Percentiles rank a stretch among this genome's conserved stretches.
phyloP scores from a whole-genome alignment of 2,888 invertebrate species.

The Apodemia zela region DNA sequence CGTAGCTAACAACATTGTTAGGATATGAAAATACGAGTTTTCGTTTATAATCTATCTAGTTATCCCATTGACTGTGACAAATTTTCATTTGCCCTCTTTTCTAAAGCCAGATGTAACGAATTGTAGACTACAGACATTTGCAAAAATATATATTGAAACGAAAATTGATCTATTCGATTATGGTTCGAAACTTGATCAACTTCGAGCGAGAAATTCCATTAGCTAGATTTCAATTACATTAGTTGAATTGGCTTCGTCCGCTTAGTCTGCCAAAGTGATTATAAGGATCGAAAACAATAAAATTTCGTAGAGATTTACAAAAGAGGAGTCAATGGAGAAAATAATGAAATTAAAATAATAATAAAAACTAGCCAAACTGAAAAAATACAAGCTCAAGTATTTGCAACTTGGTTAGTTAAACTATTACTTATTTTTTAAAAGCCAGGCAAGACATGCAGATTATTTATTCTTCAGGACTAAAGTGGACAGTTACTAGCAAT shows the following conservation, averaged over 20 bases:
- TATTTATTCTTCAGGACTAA: too few relatives aligned
- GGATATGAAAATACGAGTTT: too few relatives aligned
- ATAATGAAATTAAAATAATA: not conserved
- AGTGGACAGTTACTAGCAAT: too few relatives aligned
- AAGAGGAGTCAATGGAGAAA: not conserved
- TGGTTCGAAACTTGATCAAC: conserved; percentile 17
- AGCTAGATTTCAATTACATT: conserved; percentile 22
- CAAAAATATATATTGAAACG: conserved; percentile 1
- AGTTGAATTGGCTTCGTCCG: conserved; percentile 19
- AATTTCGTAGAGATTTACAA: conserved; percentile 5
- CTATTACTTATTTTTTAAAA: too few relatives aligned
- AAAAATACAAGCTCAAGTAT: too few relatives aligned
- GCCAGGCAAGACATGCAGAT: too few relatives aligned
- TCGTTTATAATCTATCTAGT: too few relatives aligned
- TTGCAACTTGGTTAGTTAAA: too few relatives aligned
- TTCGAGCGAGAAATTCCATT: conserved; percentile 20
- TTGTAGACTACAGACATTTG: not conserved
- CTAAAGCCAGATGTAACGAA: not conserved
- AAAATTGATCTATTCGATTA: conserved; percentile 17
- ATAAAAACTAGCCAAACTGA: too few relatives aligned
- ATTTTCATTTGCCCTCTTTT: too few relatives aligned
- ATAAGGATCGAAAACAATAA: conserved; percentile 7
- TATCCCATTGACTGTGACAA: too few relatives aligned
- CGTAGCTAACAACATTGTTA: too few relatives aligned
- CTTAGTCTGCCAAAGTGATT: conserved; percentile 8